These are phyloP conservation scores for Acanthosepion lycidas DNA, from an alignment of 2,888 invertebrate genomes.

Conservation along the genomic window DNA sequence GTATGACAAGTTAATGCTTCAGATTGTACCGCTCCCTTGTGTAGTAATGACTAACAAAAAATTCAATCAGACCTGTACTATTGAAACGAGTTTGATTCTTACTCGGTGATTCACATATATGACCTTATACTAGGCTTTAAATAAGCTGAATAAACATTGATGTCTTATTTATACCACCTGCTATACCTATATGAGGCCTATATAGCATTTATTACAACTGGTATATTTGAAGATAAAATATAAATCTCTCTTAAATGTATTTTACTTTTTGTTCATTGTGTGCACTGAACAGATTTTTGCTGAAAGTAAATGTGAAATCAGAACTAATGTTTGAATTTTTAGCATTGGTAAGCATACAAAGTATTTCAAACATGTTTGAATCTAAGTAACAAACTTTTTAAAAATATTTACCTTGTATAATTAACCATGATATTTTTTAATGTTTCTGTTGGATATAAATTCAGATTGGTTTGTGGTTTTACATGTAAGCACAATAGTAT, in stretches of 20 bases:
- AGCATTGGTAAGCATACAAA: neutral
- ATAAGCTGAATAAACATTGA: no score
- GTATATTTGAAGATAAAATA: neutral
- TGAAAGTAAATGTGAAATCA: neutral
- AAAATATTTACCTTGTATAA: no score
- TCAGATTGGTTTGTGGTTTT: neutral
- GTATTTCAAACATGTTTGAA: neutral
- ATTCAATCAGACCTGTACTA: no score
- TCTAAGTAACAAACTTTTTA: neutral
- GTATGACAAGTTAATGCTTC: neutral
- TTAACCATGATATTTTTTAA: no score
- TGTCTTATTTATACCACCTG: no score
- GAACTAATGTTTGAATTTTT: neutral
- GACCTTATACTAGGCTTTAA: no score
- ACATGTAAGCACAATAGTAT: neutral
- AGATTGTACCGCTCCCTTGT: neutral
- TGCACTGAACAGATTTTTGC: neutral
- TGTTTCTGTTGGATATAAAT: neutral
- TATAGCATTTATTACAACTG: neutral
- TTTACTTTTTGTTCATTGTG: neutral
- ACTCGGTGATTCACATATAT: no score
- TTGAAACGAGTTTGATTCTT: no score
- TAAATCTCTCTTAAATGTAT: neutral
- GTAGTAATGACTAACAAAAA: neutral
- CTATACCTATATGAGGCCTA: neutral